Base-by-base conservation (phyloP, 1,140 invertebrate genomes). In the Drosophila ficusphila region DNA sequence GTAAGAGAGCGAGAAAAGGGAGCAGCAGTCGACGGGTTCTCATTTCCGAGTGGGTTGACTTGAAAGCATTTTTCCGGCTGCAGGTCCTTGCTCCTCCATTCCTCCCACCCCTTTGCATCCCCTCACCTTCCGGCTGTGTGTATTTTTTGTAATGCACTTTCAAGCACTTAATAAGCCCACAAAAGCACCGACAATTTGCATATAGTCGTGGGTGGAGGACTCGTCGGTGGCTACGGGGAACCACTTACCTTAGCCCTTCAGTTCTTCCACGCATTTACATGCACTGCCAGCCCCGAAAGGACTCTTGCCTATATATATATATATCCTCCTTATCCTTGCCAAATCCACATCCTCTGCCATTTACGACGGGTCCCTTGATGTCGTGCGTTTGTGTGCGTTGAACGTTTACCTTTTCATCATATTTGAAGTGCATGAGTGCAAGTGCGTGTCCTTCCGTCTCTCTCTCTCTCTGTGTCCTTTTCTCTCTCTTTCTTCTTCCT, bases 91-190 rank as follows among this genome's bases (percentile, higher is more conserved):
- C 25, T 29, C 33, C 47, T 11, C 21, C 38, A 3, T 27, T 12
- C 21, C 21, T 9, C 34, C 9, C 3, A n/a, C 23, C 16, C 34
- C 31, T 23, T 8, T 39, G 9, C 38, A 39, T 5, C 33, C 9
- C 38, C 49, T 42, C 3, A 14, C 33, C 48, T 11, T 11, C 11
- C 1, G 38, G 46, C 19, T 19, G 51, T 60, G 23, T 60, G 36
- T 39, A 31, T 47, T 75, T 73, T 76, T 72, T 68, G 71, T 65
- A 58, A 81, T 88, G 81, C 82, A 68, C 82, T 81, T 72, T 88
- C 77, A 42, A 86, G 77, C 74, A 82, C 74, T 88, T 86, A 86
- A 86, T 88, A 86, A 86, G 69, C 81, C 75, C 56, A 69, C 72
- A 81, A 88, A 86, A 81, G 68, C 76, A 68, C 81, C 72, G 72